Conservation (phyloP, 2,888 invertebrate species). For the Hirtodrosophila histrioides region DNA sequence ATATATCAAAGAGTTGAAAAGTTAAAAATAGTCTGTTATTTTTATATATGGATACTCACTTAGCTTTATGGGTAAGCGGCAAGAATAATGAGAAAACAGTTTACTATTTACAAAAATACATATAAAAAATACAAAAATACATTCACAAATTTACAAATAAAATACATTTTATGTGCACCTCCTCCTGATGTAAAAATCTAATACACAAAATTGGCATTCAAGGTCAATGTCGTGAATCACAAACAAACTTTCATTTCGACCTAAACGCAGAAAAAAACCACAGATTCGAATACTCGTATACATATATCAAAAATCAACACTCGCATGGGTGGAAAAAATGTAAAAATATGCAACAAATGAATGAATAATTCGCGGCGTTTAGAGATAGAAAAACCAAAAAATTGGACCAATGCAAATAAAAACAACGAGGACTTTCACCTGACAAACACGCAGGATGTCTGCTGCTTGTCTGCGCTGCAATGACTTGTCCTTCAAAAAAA, state of each 20-base stretch:
- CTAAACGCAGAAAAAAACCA: constrained; percentile 55
- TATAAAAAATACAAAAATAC: neutral
- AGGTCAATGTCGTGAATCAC: constrained; percentile 61
- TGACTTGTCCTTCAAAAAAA: constrained; percentile 53
- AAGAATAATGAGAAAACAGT: too few species aligned
- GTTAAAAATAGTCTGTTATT: too few species aligned
- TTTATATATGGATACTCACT: too few species aligned
- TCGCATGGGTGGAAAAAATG: constrained; percentile 37
- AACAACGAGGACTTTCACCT: constrained; percentile 73
- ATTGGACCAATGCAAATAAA: constrained; percentile 42
- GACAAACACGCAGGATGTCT: constrained; percentile 69
- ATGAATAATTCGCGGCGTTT: constrained; percentile 69
- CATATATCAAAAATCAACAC: constrained; percentile 43
- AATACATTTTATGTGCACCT: neutral
- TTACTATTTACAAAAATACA: neutral
- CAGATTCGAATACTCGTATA: neutral
- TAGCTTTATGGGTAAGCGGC: too few species aligned
- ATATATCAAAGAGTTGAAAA: too few species aligned
- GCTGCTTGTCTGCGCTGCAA: constrained; percentile 72
- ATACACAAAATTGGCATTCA: constrained; percentile 54
- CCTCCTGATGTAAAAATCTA: constrained; percentile 33
- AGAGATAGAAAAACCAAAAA: constrained; percentile 56
- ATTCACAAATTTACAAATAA: neutral
- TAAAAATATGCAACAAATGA: constrained; percentile 53
- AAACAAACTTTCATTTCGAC: constrained; percentile 42